phyloP scores from a whole-genome alignment of 2,888 invertebrate species.

The Ptycholaimellus sp. region DNA sequence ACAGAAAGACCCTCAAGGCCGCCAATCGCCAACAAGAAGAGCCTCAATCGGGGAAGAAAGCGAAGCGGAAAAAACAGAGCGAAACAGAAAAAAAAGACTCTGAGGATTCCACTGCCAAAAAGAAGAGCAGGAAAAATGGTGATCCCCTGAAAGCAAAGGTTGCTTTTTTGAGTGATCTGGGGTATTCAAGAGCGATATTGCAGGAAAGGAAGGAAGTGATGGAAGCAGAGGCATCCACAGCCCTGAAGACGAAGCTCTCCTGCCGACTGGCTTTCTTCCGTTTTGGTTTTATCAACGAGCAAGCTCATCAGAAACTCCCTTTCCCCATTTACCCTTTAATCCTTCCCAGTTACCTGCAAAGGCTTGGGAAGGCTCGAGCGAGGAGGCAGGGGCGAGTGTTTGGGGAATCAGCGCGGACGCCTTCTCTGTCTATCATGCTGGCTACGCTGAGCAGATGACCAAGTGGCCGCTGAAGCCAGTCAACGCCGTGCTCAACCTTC shows the following conservation, averaged over 20 bases:
- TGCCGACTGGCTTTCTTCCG: conserved; percentile 40
- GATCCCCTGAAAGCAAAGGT: too few relatives aligned
- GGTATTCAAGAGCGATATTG: too few relatives aligned
- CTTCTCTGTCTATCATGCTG: conserved; percentile 66
- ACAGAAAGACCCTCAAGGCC: conserved; percentile 10
- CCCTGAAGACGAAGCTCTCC: too few relatives aligned
- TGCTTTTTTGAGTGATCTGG: too few relatives aligned
- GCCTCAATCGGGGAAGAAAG: too few relatives aligned
- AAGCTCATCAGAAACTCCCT: conserved; percentile 58
- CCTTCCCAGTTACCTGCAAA: too few relatives aligned
- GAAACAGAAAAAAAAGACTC: conserved; percentile 1
- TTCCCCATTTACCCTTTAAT: too few relatives aligned
- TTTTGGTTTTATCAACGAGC: conserved; percentile 62
- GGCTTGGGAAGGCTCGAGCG: too few relatives aligned
- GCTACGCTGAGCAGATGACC: conserved; percentile 56
- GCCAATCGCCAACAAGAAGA: too few relatives aligned
- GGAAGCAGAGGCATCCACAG: too few relatives aligned
- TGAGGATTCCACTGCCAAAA: conserved; percentile 6
- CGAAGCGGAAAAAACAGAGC: conserved; percentile 7
- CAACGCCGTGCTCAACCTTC: conserved; percentile 44
- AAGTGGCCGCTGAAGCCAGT: conserved; percentile 77
- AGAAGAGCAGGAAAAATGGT: conserved; percentile 7
- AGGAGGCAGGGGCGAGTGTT: conserved; percentile 50
- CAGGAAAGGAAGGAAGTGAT: too few relatives aligned
- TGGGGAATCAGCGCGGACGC: conserved; percentile 47